Evolutionary conservation across 2,113 vertebrate species (phyloP).

Genomic region (Anoura caudifer): DNA sequence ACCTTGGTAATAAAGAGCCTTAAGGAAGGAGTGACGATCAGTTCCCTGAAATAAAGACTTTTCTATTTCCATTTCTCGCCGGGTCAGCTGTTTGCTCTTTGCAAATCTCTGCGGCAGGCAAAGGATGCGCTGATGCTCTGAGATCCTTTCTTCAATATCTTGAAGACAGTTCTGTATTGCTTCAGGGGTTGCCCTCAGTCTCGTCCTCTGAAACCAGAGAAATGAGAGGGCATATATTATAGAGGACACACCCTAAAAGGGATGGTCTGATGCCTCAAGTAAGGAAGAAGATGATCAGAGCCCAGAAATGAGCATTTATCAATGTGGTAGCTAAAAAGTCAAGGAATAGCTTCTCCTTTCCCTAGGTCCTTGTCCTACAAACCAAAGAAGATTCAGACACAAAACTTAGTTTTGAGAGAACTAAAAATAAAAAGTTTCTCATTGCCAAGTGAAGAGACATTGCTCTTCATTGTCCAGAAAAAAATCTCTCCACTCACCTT

Average conservation of each 20-base stretch:
- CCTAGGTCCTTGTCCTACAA: neutral
- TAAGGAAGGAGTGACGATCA: constrained; percentile 89
- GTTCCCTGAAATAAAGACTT: constrained; percentile 92
- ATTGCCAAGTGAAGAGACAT: neutral
- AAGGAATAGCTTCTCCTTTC: neutral
- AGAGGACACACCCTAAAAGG: constrained; percentile 12
- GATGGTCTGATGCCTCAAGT: neutral
- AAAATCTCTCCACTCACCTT: constrained; percentile 57
- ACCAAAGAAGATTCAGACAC: neutral
- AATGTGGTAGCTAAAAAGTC: neutral
- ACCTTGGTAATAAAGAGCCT: constrained; percentile 94
- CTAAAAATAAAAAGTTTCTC: constrained; percentile 28
- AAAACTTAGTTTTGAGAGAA: constrained; percentile 38
- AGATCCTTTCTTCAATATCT: constrained; percentile 91
- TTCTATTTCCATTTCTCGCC: constrained; percentile 97
- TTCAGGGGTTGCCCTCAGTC: constrained; percentile 87
- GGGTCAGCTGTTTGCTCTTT: constrained; percentile 89
- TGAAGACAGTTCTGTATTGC: constrained; percentile 87
- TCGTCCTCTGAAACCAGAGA: constrained; percentile 79
- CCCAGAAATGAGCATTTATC: neutral
- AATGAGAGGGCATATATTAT: neutral
- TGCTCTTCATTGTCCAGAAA: neutral
- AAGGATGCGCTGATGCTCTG: constrained; percentile 86
- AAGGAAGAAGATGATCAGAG: constrained; percentile 13
- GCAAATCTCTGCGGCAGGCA: constrained; percentile 91